These are phyloP conservation scores for Apis mellifera DNA, from an alignment of 1,140 invertebrate genomes.

Conservation along the genomic window Amel_HAv3.1 CM009939.2:12274001-12274500, in stretches of 20 bases:
- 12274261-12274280: not conserved
- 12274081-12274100: constrained; percentile 2
- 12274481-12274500: not conserved
- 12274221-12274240: constrained; percentile 2
- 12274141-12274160: constrained; percentile 5
- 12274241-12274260: not conserved
- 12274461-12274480: constrained; percentile 21
- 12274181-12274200: constrained; percentile 19
- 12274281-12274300: not conserved
- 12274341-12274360: not conserved
- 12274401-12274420: constrained; percentile 5
- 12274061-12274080: constrained; percentile 8
- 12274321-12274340: not conserved
- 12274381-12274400: constrained; percentile 1
- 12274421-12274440: constrained; percentile 1
- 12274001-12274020: constrained; percentile 3
- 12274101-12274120: constrained; percentile 21
- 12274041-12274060: not conserved
- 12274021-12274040: constrained; percentile 32
- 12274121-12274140: constrained; percentile 5
- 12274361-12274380: constrained; percentile 17
- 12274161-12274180: constrained; percentile 23
- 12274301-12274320: not conserved
- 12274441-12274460: not conserved
- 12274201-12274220: constrained; percentile 11